Conservation (phyloP, 1,140 invertebrate species). For the Caenorhabditis remanei region DNA sequence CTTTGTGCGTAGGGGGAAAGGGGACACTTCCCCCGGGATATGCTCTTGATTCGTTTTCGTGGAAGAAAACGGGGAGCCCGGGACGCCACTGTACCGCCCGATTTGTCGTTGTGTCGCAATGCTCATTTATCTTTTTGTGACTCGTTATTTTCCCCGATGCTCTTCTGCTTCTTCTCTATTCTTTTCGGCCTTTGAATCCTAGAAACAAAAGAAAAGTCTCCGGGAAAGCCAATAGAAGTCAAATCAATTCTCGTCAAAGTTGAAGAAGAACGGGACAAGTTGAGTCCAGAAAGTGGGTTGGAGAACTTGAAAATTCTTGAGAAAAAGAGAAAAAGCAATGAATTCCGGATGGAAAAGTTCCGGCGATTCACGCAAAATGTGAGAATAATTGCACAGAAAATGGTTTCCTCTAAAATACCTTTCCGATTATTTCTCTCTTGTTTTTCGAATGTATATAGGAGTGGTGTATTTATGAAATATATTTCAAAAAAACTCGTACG, state of each 20-base stretch:
- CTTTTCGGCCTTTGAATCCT: slow-evolving; percentile 28
- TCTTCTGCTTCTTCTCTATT: slow-evolving; percentile 2
- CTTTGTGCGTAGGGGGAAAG: slow-evolving; percentile 4
- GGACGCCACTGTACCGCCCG: slow-evolving; percentile 37
- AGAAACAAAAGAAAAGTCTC: background rate
- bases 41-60: slow-evolving; percentile 50
- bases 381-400: slow-evolving; percentile 22
- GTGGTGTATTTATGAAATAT: no score
- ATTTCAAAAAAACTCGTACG: no score
- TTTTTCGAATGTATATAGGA: background rate
- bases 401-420: background rate
- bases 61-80: background rate
- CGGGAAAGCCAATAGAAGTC: slow-evolving; percentile 39
- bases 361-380: slow-evolving; percentile 6
- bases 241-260: slow-evolving; percentile 48
- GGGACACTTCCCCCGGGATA: slow-evolving; percentile 34
- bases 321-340: background rate
- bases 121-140: slow-evolving; percentile 46
- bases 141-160: slow-evolving; percentile 6
- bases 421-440: background rate
- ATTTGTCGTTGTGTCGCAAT: slow-evolving; percentile 41
- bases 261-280: slow-evolving; percentile 25
- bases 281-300: background rate
- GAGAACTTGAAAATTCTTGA: background rate
- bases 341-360: background rate